These are phyloP conservation scores for Dendrolimus pini DNA, from an alignment of 2,888 invertebrate genomes.

Conservation along the genomic window DNA sequence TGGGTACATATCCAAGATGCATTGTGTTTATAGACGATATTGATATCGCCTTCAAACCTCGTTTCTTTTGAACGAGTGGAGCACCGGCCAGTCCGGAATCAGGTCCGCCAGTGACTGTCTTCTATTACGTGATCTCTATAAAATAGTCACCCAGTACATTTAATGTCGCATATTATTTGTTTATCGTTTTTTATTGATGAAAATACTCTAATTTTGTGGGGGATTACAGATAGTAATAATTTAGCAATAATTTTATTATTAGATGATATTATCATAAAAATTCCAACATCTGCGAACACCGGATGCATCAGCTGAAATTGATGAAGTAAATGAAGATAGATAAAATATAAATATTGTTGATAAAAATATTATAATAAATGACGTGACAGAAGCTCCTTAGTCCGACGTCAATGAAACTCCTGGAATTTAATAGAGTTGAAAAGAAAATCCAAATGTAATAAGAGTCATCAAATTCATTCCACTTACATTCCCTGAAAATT, in stretches of 20 bases:
- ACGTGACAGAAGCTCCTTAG: slow-evolving; percentile 71
- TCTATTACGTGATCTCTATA: slow-evolving; percentile 78
- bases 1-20: slow-evolving; percentile 62
- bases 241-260: too few species aligned
- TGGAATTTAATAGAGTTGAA: slow-evolving; percentile 56
- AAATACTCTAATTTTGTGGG: too few species aligned
- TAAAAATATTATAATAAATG: slow-evolving; percentile 45
- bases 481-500: slow-evolving; percentile 69
- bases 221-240: too few species aligned
- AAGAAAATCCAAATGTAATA: slow-evolving; percentile 42
- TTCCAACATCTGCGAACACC: slow-evolving; percentile 67
- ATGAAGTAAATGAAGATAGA: slow-evolving; percentile 49
- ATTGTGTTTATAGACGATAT: slow-evolving; percentile 42
- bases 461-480: slow-evolving; percentile 69
- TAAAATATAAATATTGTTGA: slow-evolving; percentile 30
- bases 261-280: slow-evolving; percentile 31
- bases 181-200: slow-evolving; percentile 2
- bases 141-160: slow-evolving; percentile 50
- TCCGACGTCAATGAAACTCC: slow-evolving; percentile 63
- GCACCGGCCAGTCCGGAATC: slow-evolving; percentile 97
- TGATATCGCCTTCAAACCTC: slow-evolving; percentile 83
- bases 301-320: slow-evolving; percentile 70
- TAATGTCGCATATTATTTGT: slow-evolving; percentile 14
- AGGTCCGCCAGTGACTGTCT: slow-evolving; percentile 94
- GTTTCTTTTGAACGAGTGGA: slow-evolving; percentile 88